Base-by-base conservation (phyloP, 1,140 invertebrate genomes). In the Drosophila littoralis region DNA sequence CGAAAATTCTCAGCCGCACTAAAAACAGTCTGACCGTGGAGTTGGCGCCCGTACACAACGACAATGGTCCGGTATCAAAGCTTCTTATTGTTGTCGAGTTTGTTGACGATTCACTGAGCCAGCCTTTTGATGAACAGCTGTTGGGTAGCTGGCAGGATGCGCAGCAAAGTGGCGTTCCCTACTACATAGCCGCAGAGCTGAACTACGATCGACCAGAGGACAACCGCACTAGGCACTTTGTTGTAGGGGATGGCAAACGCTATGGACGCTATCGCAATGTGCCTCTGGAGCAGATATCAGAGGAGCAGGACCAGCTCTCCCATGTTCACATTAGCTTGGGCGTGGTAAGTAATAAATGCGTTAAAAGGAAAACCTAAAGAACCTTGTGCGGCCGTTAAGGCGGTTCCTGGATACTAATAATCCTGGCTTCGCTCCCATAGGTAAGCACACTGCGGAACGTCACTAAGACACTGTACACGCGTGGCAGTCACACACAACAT, bases 231-330 rank as follows among this genome's bases (percentile, higher is more conserved):
- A 83, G 93, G 82, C 93, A 93, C 22, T 98, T 98, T 93, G 93
- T 94, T 6, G 94, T 98, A 48, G 97, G 97, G 10, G 95, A 98
- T 93, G 94, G 94, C 17, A 93, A 93, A 57, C 94, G 93, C 6
- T 97, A 97, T 88, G 96, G 96, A 69, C 94, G 94, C 0, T 98
- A 95, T 90, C 95, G 94, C 61, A 98, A 98, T 93, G 95, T 95
- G 9, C 97, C 96, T 1, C 91, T 98, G 17, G 93, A 95, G 45
- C 63, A 65, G 52, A 22, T 12, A 0, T 7, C 48, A 1, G 43
- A 28, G 0, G 51, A 60, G 0, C 88, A 94, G 42, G 12, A 70
- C 1, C 93, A 94, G 13, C 93, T 93, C 75, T 13, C 46, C 8
- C 93, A 95, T 80, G 95, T 96, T 76, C 95, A 96, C 71, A 93